Evolutionary conservation across 2,888 invertebrate genomes (phyloP).

Genomic region (Drosophila peninsularis): DNA sequence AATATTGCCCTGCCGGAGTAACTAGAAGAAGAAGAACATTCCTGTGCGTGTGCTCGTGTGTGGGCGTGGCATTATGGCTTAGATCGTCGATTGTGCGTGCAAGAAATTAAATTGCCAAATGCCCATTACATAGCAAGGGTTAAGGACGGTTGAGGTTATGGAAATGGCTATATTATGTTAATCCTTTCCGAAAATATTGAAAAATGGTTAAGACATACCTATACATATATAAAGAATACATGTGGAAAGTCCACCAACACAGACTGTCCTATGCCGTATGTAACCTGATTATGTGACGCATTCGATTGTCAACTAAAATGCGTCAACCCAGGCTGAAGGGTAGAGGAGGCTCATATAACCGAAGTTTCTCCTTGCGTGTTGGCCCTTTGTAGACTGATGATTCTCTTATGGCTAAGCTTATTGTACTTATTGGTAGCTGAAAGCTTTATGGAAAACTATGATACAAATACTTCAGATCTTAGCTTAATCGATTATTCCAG

Average conservation of each 20-base stretch:
- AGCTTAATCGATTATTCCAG: background rate
- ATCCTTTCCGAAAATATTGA: slow-evolving; percentile 67
- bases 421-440: slow-evolving; percentile 55
- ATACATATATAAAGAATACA: background rate
- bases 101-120: slow-evolving; percentile 79
- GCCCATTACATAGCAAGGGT: slow-evolving; percentile 71
- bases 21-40: slow-evolving; percentile 51
- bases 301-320: slow-evolving; percentile 54
- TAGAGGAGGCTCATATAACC: slow-evolving; percentile 26
- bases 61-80: slow-evolving; percentile 44
- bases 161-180: slow-evolving; percentile 75
- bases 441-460: slow-evolving; percentile 17
- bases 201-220: slow-evolving; percentile 44
- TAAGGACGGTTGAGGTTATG: slow-evolving; percentile 68
- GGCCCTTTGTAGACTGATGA: slow-evolving; percentile 53
- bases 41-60: slow-evolving; percentile 12
- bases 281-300: slow-evolving; percentile 13
- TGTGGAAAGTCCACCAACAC: slow-evolving; percentile 8
- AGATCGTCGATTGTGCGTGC: slow-evolving; percentile 75
- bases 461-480: background rate
- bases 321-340: slow-evolving; percentile 9
- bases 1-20: slow-evolving; percentile 61
- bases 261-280: slow-evolving; percentile 33
- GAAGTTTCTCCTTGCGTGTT: slow-evolving; percentile 38
- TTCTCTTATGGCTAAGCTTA: slow-evolving; percentile 51